Base-by-base conservation (phyloP, 2,888 invertebrate genomes). In the Crematogaster levior region DNA sequence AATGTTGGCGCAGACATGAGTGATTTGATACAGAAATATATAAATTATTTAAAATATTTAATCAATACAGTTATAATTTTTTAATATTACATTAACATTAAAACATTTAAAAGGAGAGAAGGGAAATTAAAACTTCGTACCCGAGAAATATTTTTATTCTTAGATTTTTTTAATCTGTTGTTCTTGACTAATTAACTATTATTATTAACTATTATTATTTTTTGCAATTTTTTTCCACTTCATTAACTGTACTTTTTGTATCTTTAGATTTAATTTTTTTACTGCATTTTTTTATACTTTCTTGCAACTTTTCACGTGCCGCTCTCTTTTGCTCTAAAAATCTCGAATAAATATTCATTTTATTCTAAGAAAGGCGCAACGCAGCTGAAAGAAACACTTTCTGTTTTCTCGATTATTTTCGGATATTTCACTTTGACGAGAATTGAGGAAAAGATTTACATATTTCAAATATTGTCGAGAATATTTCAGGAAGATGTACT, bases 11-110 rank as follows among this genome's bases (percentile, higher is more conserved):
- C 15, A 63, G 24, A 63, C 21, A 24, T 40, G 21, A 24, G 6
- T 21, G 3, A 43, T 43, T 65, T 65, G 18, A 65, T 43, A 2
- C 7, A 65, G 2, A 6, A 63, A 34, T 40, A 21, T 30, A 3
- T 9, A 1, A 21, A 34, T 21, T 1, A n/a, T 40, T 24, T 27
- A 58, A 58, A 3, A 34, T 60, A 60, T 34, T 60, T n/a, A 60
- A 34, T n/a, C 10, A 1, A 34, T 46, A 66, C 1, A 46, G 27
- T 43, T 27, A 4, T 21, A 37, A 63, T 18, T 65, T 18, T 66
- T 66, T 5, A 27, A 66, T 66, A 30, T 65, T 63, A 24, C 2
- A 24, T 65, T 66, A n/a, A 60, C 30, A n/a, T n/a, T 10, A 43
- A 5, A 1, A 9, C 18, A 1, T 12, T 27, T 48, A 66, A 4